A percentile compares a stretch with the other conserved stretches of the same genome.
phyloP scores from a whole-genome alignment of 2,113 vertebrate species.

The Donacobius atricapilla region DNA sequence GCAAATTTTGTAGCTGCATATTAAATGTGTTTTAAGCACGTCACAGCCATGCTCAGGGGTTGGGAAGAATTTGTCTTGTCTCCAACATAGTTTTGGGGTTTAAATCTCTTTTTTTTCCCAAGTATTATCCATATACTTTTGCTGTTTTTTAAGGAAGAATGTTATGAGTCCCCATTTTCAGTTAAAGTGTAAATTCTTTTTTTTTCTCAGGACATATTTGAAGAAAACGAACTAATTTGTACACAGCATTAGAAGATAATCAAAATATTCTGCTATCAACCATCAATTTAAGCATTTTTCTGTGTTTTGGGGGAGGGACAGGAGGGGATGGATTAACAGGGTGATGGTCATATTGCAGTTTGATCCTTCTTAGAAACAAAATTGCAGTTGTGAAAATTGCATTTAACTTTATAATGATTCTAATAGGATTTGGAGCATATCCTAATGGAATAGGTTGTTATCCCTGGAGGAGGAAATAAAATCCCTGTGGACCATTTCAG shows the following conservation, averaged over 20 bases:
- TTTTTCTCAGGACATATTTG: neutral
- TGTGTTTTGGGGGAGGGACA: neutral
- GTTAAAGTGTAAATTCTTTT: neutral
- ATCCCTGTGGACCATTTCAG: neutral
- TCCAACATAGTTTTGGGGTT: neutral
- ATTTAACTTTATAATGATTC: neutral
- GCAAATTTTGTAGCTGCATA: neutral
- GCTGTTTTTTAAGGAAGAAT: neutral
- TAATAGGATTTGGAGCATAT: neutral
- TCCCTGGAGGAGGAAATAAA: neutral
- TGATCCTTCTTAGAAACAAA: neutral
- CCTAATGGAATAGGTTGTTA: neutral
- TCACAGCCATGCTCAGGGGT: neutral
- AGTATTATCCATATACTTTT: neutral
- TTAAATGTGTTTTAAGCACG: neutral
- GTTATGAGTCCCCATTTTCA: neutral
- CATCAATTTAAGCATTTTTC: neutral
- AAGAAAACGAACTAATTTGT: neutral
- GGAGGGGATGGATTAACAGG: neutral
- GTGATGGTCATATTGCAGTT: neutral
- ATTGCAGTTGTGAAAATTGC: neutral
- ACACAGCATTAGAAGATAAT: neutral
- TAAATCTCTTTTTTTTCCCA: neutral
- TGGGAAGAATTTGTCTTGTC: neutral
- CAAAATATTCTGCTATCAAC: neutral